Conservation (phyloP, 1,140 invertebrate genomes). For the Homarus americanus region DNA sequence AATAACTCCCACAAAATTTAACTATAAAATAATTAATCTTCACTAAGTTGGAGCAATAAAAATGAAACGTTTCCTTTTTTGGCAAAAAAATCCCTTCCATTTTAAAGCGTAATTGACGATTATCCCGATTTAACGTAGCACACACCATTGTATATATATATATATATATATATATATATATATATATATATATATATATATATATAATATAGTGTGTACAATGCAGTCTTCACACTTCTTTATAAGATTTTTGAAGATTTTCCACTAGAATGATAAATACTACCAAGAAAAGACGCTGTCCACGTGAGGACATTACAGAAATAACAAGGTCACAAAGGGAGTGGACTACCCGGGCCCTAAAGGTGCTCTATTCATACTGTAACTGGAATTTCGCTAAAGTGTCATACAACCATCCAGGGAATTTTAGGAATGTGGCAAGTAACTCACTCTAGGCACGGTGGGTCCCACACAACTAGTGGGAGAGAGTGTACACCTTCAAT, state of each 20-base stretch:
- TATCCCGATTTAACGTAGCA: too few species aligned
- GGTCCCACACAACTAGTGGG: too few species aligned
- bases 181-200: slow-evolving; percentile 43
- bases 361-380: not conserved
- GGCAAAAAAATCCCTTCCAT: too few species aligned
- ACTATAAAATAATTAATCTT: too few species aligned
- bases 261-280: not conserved
- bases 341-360: not conserved
- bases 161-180: slow-evolving; percentile 46
- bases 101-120: too few species aligned
- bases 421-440: not conserved
- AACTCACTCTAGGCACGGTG: not conserved
- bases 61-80: too few species aligned
- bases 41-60: too few species aligned
- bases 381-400: not conserved
- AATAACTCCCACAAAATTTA: too few species aligned
- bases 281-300: not conserved
- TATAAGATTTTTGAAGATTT: too few species aligned
- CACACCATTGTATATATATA: not conserved
- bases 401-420: not conserved
- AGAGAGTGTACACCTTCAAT: too few species aligned
- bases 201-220: slow-evolving; percentile 14
- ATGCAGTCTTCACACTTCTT: not conserved
- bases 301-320: not conserved
- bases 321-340: not conserved